A percentile compares a stretch with the other conserved stretches of the same genome.
Evolutionary conservation across 2,113 vertebrate genomes (phyloP).

Genomic region (Rutilus rutilus): DNA sequence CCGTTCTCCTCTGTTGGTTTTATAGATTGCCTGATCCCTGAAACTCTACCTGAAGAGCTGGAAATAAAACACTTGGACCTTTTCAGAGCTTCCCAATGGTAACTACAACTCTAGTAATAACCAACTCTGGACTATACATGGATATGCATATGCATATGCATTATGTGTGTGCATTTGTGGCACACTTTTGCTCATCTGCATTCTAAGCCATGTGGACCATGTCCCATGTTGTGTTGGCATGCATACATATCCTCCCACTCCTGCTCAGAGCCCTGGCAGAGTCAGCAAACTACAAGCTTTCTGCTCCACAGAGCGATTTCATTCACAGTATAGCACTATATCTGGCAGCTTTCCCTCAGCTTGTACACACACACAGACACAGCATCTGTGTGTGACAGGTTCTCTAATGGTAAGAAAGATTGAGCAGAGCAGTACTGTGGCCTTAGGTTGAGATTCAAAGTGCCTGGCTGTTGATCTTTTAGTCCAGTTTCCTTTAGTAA

Average conservation of each 20-base stretch:
- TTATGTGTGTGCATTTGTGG: conserved; percentile 35
- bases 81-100: not conserved
- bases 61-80: not conserved
- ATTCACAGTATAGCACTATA: conserved; percentile 65
- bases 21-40: conserved; percentile 36
- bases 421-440: conserved; percentile 43
- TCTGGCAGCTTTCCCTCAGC: conserved; percentile 57
- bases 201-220: conserved; percentile 55
- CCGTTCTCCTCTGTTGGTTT: conserved; percentile 32
- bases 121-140: not conserved
- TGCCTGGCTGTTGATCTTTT: conserved; percentile 57
- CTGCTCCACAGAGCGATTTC: conserved; percentile 56
- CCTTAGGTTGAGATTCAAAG: conserved; percentile 61
- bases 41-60: not conserved
- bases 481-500: conserved; percentile 60
- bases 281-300: conserved; percentile 57
- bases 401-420: conserved; percentile 46
- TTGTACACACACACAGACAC: conserved; percentile 42
- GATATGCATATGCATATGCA: conserved; percentile 44
- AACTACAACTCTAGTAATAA: not conserved
- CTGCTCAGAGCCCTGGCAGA: conserved; percentile 53
- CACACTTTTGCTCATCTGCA: conserved; percentile 39
- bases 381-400: conserved; percentile 46
- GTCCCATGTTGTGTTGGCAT: conserved; percentile 64
- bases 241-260: conserved; percentile 46